Evolutionary conservation across 2,888 invertebrate genomes (phyloP).

Genomic region (Calliphora vomitoria): DNA sequence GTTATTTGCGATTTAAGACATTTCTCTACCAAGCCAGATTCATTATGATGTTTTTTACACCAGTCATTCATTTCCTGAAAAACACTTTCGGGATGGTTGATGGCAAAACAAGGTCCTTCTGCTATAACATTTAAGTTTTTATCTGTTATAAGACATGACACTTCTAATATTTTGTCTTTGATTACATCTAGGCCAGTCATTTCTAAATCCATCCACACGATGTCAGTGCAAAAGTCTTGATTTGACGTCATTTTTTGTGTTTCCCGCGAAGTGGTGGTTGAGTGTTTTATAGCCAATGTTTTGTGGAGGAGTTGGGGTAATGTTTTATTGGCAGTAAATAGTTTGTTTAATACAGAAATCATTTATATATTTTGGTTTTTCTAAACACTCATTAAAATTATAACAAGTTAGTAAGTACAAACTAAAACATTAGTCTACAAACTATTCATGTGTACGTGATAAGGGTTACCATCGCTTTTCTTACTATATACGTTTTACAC

Average conservation of each 20-base stretch:
- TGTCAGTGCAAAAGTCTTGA: slow-evolving; percentile 75
- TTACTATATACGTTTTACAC: no score
- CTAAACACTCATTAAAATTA: neutral
- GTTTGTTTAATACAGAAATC: slow-evolving; percentile 63
- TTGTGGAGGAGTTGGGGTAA: neutral
- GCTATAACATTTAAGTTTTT: slow-evolving; percentile 90
- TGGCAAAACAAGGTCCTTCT: slow-evolving; percentile 90
- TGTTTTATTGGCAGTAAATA: slow-evolving; percentile 21
- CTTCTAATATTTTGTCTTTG: slow-evolving; percentile 93
- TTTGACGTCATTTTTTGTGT: slow-evolving; percentile 28
- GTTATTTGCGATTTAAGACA: slow-evolving; percentile 89
- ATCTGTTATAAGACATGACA: slow-evolving; percentile 95
- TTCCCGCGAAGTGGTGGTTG: neutral
- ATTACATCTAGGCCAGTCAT: slow-evolving; percentile 95
- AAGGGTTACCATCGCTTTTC: neutral
- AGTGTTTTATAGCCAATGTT: neutral
- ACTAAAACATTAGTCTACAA: neutral
- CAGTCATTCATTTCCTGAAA: slow-evolving; percentile 93
- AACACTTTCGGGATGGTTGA: slow-evolving; percentile 90
- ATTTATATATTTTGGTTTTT: slow-evolving; percentile 45
- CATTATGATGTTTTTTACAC: slow-evolving; percentile 93
- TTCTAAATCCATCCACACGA: slow-evolving; percentile 93
- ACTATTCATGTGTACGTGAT: neutral
- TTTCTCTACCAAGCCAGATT: slow-evolving; percentile 91
- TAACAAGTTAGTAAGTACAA: neutral